Conservation (phyloP, 2,113 vertebrate species). For the Clarias macrocephalus region DNA sequence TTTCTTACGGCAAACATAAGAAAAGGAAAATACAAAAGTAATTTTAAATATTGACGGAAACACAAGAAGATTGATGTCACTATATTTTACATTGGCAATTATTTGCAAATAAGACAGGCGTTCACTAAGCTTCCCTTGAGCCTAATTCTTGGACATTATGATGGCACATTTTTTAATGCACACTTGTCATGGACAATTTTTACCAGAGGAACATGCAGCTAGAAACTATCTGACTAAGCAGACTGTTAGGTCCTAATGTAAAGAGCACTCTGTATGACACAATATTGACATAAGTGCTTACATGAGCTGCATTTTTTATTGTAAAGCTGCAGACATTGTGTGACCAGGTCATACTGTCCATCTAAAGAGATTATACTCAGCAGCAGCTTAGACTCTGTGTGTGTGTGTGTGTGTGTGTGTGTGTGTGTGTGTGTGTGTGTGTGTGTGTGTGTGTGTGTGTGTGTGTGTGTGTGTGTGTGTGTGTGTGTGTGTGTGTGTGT, state of each 20-base stretch:
- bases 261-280: conserved; percentile 21
- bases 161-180: neutral
- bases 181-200: neutral
- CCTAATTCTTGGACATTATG: neutral
- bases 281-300: conserved; percentile 22
- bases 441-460: neutral
- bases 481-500: neutral
- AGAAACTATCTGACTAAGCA: conserved; percentile 6
- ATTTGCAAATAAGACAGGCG: neutral
- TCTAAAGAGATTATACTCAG: conserved; percentile 37
- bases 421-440: neutral
- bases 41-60: neutral
- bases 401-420: neutral
- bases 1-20: neutral
- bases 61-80: neutral
- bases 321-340: conserved; percentile 31
- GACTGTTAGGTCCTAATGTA: neutral
- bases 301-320: conserved; percentile 25
- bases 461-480: neutral
- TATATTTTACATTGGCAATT: neutral
- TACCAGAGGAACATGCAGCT: neutral
- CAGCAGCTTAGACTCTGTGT: neutral
- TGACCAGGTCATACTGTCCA: conserved; percentile 23
- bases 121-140: neutral
- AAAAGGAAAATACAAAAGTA: neutral